Conservation (phyloP, 2,113 vertebrate genomes). For the Poecile atricapillus region DNA sequence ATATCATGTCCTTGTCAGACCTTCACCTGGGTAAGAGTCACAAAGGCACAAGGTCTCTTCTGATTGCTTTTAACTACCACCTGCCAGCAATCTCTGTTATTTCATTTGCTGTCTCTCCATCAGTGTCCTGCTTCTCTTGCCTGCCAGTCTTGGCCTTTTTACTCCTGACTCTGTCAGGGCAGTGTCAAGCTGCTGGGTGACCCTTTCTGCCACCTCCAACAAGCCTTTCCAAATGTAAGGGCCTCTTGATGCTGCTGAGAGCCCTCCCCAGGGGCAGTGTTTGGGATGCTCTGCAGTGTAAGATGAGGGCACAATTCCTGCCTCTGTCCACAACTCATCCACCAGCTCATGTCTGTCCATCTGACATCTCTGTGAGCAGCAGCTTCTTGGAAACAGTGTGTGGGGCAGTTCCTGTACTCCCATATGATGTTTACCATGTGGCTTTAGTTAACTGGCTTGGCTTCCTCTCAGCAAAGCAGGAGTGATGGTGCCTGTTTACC, state of each 20-base stretch:
- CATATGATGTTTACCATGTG: not conserved
- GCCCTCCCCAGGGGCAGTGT: not conserved
- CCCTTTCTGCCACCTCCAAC: not conserved
- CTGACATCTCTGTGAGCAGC: not conserved
- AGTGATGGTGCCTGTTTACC: not conserved
- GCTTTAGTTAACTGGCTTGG: slow-evolving; percentile 13
- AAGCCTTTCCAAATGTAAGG: not conserved
- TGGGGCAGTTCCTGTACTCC: not conserved
- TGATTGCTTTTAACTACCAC: not conserved
- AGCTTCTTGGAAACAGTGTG: not conserved
- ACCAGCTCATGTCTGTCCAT: not conserved
- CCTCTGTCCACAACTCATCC: not conserved
- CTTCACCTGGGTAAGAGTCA: not conserved
- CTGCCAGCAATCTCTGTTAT: not conserved
- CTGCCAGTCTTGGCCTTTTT: not conserved
- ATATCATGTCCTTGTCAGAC: not conserved
- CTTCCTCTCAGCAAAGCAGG: not conserved
- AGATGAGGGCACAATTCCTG: not conserved
- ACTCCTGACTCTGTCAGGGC: not conserved
- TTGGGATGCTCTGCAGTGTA: not conserved
- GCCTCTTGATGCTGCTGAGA: not conserved
- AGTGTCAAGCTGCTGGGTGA: not conserved
- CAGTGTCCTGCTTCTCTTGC: not conserved
- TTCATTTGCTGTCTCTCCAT: not conserved
- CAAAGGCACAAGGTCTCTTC: not conserved